Percentiles rank a stretch among this genome's conserved stretches.
Evolutionary conservation across 2,113 vertebrate species (phyloP).

Genomic region (Mionectes macconnelli): DNA sequence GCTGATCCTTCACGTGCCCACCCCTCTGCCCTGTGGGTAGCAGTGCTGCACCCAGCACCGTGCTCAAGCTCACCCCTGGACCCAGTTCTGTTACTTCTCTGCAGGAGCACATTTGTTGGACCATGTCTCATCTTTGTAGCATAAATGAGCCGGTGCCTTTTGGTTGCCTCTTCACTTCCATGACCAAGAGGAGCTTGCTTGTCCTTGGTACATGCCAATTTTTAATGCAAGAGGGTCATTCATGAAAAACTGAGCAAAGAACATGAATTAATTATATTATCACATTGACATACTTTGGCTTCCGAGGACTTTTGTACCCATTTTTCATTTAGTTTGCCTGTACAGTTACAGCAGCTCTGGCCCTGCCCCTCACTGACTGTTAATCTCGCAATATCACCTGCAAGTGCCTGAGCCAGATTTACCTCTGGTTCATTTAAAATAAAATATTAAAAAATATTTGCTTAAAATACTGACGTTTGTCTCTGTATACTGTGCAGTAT

Average conservation of each 20-base stretch:
- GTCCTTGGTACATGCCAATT: not conserved
- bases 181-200: not conserved
- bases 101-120: not conserved
- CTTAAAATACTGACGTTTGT: slow-evolving; percentile 41
- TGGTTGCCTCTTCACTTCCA: not conserved
- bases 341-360: not conserved
- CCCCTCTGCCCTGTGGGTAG: accelerated
- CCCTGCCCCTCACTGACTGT: not conserved
- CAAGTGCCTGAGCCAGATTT: not conserved
- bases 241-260: not conserved
- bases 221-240: slow-evolving; percentile 11
- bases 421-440: not conserved
- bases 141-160: not conserved
- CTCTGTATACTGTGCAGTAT: slow-evolving; percentile 3
- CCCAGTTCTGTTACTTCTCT: not conserved
- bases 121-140: not conserved
- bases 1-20: not conserved
- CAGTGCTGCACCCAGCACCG: accelerated
- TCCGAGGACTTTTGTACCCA: not conserved
- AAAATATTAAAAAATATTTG: slow-evolving; percentile 43
- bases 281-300: not conserved
- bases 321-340: slow-evolving; percentile 17
- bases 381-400: not conserved
- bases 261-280: slow-evolving; percentile 27
- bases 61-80: not conserved